Conservation (phyloP, 2,113 vertebrate species). For the Dasyornis broadbenti region DNA sequence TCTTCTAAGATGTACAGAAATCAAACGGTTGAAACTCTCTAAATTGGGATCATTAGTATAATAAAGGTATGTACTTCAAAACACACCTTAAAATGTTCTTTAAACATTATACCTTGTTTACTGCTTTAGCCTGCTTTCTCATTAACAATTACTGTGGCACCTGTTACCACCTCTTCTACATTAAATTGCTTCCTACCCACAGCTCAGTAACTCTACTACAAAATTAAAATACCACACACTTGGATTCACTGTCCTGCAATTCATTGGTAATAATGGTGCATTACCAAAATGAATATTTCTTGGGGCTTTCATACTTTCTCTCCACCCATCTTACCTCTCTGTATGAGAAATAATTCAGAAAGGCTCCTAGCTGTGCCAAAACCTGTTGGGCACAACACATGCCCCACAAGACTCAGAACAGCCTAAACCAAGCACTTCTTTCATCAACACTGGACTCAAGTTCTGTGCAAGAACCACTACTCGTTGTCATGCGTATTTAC, state of each 20-base stretch:
- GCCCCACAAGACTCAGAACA: neutral
- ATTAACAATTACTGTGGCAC: neutral
- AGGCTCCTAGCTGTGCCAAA: neutral
- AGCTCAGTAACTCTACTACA: neutral
- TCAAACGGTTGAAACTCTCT: neutral
- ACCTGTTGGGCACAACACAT: fast-evolving
- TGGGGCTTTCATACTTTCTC: neutral
- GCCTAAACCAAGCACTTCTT: neutral
- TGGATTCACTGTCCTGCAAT: neutral
- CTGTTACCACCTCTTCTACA: neutral
- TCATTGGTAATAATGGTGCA: neutral
- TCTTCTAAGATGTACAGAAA: neutral
- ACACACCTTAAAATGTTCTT: neutral
- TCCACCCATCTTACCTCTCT: neutral
- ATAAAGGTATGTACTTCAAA: neutral
- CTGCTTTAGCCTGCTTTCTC: neutral
- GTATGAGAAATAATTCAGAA: neutral
- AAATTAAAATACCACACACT: fast-evolving
- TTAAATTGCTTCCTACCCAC: neutral
- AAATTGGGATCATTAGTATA: neutral
- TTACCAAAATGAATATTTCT: neutral
- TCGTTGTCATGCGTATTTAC: neutral
- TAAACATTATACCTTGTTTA: neutral
- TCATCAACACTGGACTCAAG: neutral
- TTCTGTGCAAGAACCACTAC: neutral